Conservation (phyloP, 2,113 vertebrate genomes). For the Istiophorus platypterus region DNA sequence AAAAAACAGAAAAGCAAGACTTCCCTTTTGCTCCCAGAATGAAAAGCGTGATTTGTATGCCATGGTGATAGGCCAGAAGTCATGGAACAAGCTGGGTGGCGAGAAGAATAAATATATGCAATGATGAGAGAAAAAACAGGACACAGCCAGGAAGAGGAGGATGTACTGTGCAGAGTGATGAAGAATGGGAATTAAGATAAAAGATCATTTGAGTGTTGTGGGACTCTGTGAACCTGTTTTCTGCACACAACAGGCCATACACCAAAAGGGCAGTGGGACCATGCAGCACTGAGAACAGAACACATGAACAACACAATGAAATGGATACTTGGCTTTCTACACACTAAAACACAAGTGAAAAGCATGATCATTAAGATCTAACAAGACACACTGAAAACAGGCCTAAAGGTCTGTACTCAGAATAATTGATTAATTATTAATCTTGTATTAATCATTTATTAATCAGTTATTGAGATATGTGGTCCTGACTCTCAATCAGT, state of each 20-base stretch:
- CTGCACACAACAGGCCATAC: slow-evolving; percentile 63
- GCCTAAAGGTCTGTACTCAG: neutral
- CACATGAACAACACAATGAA: slow-evolving; percentile 52
- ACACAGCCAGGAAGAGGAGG: slow-evolving; percentile 32
- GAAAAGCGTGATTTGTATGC: slow-evolving; percentile 96
- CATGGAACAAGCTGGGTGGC: slow-evolving; percentile 80
- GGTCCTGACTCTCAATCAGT: neutral
- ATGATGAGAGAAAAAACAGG: slow-evolving; percentile 22
- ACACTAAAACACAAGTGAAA: neutral
- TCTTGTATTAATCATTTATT: too few relatives aligned
- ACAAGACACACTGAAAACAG: neutral
- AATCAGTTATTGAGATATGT: too few relatives aligned
- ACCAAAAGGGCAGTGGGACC: slow-evolving; percentile 51
- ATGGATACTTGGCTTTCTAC: slow-evolving; percentile 33
- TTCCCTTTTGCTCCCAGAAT: slow-evolving; percentile 99
- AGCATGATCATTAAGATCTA: neutral
- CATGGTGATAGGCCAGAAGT: slow-evolving; percentile 84
- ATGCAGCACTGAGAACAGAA: slow-evolving; percentile 65
- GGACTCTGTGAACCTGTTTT: slow-evolving; percentile 43
- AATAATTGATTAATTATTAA: too few relatives aligned
- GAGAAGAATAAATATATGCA: slow-evolving; percentile 55
- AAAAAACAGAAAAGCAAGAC: slow-evolving; percentile 79
- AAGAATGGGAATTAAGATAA: slow-evolving; percentile 44
- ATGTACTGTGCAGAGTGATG: slow-evolving; percentile 33
- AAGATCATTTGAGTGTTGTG: neutral